Base-by-base conservation (phyloP, 2,113 vertebrate species). In the Rhineura floridana region DNA sequence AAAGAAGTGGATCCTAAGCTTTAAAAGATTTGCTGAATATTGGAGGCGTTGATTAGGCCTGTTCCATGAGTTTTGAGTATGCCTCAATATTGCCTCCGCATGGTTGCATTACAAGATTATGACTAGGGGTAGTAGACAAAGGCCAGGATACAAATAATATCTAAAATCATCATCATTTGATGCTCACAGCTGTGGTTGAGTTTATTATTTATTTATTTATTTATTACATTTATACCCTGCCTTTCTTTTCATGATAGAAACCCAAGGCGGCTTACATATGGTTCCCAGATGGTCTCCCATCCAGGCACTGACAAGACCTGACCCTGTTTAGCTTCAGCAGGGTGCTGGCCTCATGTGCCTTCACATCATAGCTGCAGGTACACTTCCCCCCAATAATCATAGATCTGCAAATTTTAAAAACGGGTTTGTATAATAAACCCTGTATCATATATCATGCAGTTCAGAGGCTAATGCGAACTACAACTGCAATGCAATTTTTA, bases 21-120 rank as follows among this genome's bases (percentile, higher is more conserved):
- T 0, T 1, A 42, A n/a, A 48, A 81, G 30, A 15, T 0, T 0
- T 1, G 0, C 4, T 0, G 0, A 30, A 0, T 0, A 0, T 12
- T 72, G 44, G 17, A 42, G 15, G 33, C 17, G 0, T 2, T n/a
- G 52, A 30, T 30, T 21, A 48, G 9, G 30, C 10, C 39, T 76
- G 23, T 39, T 76, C 17, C 42, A 55, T 4, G 11, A 48, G 17
- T 44, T 85, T 75, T 15, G 36, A 52, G 36, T 39, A 75, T 30
- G 19, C 28, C 19, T 13, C 69, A 44, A 75, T 17, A 59, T 30
- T 42, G 42, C 1, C 70, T 8, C 3, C 36, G 44, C 30, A 82
- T 65, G n/a, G 11, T 65, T 30, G 39, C 23, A 65, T 73, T 33
- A 85, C 25, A 84, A 73, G 21, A 55, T 46, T 48, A 48, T 23